Evolutionary conservation across 2,888 invertebrate species (phyloP).

Genomic region (Nasonia oneida): DNA sequence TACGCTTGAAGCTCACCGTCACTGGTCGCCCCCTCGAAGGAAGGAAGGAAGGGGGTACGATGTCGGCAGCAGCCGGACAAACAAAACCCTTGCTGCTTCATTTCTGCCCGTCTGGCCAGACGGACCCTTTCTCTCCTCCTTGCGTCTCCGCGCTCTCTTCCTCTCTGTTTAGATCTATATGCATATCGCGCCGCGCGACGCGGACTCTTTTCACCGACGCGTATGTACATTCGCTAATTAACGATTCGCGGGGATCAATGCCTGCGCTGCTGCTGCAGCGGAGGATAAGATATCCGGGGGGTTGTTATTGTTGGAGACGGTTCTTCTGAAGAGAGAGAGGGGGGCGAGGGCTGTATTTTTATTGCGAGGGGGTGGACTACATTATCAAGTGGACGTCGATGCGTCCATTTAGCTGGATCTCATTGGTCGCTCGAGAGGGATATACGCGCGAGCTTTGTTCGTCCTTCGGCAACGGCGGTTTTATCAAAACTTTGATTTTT

Average conservation of each 20-base stretch:
- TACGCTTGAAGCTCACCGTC: constrained; percentile 1
- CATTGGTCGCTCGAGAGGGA: neutral
- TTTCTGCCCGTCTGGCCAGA: constrained; percentile 78
- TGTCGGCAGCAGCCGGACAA: constrained; percentile 75
- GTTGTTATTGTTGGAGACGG: neutral
- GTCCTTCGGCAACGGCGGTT: neutral
- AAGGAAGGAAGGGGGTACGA: constrained; percentile 54
- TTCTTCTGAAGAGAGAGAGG: too few species aligned
- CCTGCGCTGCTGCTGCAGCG: neutral
- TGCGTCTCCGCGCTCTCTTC: neutral
- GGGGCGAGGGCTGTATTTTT: constrained; percentile 26
- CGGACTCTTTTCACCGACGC: neutral
- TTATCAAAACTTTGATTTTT: neutral
- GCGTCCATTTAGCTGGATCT: constrained; percentile 50
- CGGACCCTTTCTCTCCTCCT: constrained; percentile 70
- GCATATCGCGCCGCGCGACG: constrained; percentile 7
- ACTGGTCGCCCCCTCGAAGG: constrained; percentile 11
- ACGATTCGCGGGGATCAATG: constrained; percentile 14
- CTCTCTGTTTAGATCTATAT: neutral
- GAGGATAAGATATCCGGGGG: constrained; percentile 7
- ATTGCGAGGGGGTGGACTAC: constrained; percentile 25
- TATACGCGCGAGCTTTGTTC: neutral
- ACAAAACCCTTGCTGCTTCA: constrained; percentile 79
- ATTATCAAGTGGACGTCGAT: neutral
- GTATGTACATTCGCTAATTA: constrained; percentile 17